These are phyloP conservation scores for Onychorhynchus coronatus DNA, from an alignment of 2,113 vertebrate genomes.

Conservation along the genomic window DNA sequence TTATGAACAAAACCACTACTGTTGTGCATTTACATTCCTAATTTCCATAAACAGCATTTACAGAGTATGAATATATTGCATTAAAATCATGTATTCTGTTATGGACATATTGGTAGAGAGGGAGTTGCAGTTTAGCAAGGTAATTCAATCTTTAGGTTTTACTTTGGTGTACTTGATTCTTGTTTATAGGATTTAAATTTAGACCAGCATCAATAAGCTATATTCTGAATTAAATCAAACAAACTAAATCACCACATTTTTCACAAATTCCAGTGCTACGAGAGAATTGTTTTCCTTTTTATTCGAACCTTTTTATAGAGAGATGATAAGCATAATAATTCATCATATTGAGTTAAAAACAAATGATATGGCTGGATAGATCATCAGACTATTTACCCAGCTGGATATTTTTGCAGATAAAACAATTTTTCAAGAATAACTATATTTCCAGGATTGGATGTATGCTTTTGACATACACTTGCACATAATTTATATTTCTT, in stretches of 20 bases:
- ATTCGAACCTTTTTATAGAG: background rate
- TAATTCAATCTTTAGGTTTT: background rate
- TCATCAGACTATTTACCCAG: background rate
- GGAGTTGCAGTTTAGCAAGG: background rate
- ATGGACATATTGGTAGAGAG: background rate
- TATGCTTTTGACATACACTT: background rate
- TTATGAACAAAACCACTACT: background rate
- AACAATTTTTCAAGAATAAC: background rate
- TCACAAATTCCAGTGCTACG: background rate
- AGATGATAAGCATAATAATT: background rate
- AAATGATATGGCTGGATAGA: background rate
- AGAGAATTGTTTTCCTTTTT: background rate
- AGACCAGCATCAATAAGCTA: background rate
- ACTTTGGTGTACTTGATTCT: background rate
- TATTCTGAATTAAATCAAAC: background rate
- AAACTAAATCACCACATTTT: background rate
- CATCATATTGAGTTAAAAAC: background rate
- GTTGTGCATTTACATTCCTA: background rate
- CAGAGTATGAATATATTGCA: background rate
- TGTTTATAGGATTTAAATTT: background rate
- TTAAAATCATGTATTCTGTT: background rate
- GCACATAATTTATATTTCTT: background rate
- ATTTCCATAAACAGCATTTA: background rate
- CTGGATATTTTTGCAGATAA: background rate
- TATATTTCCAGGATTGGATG: background rate